Conservation (phyloP, 2,888 invertebrate genomes). For the Zonitis immaculata region DNA sequence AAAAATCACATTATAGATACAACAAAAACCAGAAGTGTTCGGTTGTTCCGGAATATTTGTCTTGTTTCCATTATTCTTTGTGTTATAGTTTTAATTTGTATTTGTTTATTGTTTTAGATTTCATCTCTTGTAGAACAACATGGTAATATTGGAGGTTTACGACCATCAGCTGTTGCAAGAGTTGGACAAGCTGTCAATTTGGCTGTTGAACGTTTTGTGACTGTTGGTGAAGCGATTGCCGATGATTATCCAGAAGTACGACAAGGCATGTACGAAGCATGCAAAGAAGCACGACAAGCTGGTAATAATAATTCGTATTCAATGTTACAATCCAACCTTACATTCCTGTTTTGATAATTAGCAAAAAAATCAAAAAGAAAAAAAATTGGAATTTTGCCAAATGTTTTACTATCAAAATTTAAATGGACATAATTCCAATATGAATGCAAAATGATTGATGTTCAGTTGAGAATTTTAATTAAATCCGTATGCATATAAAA, state of each 20-base stretch:
- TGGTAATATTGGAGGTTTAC: conserved; percentile 56
- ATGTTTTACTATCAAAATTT: too few species aligned
- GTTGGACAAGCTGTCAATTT: conserved; percentile 96
- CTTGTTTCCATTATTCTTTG: neutral
- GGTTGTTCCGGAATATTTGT: too few species aligned
- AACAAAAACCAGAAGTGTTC: too few species aligned
- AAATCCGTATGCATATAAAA: too few species aligned
- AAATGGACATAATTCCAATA: too few species aligned
- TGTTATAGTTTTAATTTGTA: too few species aligned
- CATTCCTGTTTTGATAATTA: too few species aligned
- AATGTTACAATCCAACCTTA: too few species aligned
- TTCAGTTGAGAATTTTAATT: too few species aligned
- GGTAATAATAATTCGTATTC: too few species aligned
- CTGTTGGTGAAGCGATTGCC: conserved; percentile 97
- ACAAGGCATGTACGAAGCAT: conserved; percentile 97
- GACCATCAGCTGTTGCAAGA: conserved; percentile 77
- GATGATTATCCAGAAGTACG: conserved; percentile 97
- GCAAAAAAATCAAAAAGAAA: too few species aligned
- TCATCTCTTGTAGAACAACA: conserved; percentile 80
- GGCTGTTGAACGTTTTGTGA: conserved; percentile 96
- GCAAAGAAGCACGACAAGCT: conserved; percentile 92
- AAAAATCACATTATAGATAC: too few species aligned
- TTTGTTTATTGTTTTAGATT: conserved; percentile 70
- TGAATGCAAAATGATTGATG: neutral
- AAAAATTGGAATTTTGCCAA: neutral